Evolutionary conservation across 2,888 invertebrate species (phyloP).

Genomic region (Frankliniella fusca): DNA sequence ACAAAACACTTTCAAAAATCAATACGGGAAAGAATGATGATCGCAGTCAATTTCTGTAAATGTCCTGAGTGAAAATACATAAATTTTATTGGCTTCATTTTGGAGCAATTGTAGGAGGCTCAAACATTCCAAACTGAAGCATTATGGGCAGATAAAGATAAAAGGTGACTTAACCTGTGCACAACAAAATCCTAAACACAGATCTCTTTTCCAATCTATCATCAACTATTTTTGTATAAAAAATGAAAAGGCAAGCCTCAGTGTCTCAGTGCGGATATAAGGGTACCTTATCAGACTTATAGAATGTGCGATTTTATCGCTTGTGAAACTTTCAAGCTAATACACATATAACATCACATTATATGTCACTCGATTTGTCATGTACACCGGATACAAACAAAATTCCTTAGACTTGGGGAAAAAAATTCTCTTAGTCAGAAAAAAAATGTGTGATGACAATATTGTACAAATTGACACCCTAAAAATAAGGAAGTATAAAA

Average conservation of each 20-base stretch:
- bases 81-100: too few relatives aligned
- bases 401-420: too few relatives aligned
- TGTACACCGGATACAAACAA: too few relatives aligned
- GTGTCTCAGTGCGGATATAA: background rate
- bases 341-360: background rate
- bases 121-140: background rate
- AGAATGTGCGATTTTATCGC: slow-evolving; percentile 15
- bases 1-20: too few relatives aligned
- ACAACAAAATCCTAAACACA: background rate
- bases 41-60: too few relatives aligned
- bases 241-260: background rate
- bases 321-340: background rate
- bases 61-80: too few relatives aligned
- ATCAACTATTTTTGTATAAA: background rate
- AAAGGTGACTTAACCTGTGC: background rate
- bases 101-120: background rate
- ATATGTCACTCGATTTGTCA: background rate
- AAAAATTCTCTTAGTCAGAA: too few relatives aligned
- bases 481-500: too few relatives aligned
- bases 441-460: too few relatives aligned
- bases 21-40: too few relatives aligned
- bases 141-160: background rate
- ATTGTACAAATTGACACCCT: too few relatives aligned
- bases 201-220: background rate
- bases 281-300: slow-evolving; percentile 24